Base-by-base conservation (phyloP, 2,797 vertebrate genomes). In the Okamejei kenojei region DNA sequence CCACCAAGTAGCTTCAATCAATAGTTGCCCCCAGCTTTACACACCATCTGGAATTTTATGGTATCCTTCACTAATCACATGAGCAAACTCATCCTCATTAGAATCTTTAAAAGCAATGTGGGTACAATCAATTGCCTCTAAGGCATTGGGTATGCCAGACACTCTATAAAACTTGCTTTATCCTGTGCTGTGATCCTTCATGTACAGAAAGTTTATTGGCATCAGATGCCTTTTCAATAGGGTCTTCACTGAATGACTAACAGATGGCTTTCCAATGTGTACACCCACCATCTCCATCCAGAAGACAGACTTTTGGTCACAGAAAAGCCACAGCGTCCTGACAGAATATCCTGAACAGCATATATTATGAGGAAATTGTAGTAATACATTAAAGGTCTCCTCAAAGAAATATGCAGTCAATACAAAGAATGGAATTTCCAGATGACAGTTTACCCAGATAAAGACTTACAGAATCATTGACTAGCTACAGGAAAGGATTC, bases 141-240 rank as follows among this genome's bases (percentile, higher is more conserved):
- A 92, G 90, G 90, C 90, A 92, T 54, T 92, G 71, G 38, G 68
- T 92, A 76, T 45, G 90, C 90, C 90, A 92, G 90, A 92, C 90
- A 92, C 90, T 54, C 90, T 76, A 58, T 92, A 92, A 92, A 92
- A 92, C 71, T 92, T 92, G 90, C 76, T 92, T 92, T 76, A 92
- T 92, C 90, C 71, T 92, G 90, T 92, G 71, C 90, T 92, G 90
- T 92, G 90, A 92, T 92, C 90, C 90, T 92, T 92, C 90, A 92
- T 92, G 45, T 73, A 92, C 26, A n/a, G 71, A 45, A 76, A 54
- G 29, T 92, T 92, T 92, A 92, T 76, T 76, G 90, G 90, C 35
- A 92, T 92, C 71, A 58, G 90, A 76, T 92, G 90, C 90, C 90
- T 71, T 92, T 92, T 92, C 90, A 74, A 92, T 74, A 26, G 90